Base-by-base conservation (phyloP, 37 sponge, comb jelly and placozoan genomes). In the Eunapius fragilis region DNA sequence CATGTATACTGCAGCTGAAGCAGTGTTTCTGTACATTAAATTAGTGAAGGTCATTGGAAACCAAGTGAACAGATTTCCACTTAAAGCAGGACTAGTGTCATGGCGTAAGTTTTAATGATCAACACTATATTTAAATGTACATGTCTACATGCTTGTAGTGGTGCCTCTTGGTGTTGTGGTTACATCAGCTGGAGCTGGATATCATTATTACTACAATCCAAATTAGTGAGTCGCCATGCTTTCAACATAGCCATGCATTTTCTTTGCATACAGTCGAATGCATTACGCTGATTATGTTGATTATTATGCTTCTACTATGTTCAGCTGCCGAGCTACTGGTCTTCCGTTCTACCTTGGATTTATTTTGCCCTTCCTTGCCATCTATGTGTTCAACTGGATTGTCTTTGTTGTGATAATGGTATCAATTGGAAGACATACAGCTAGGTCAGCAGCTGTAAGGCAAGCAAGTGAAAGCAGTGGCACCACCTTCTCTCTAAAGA, bases 371-470 rank as follows among this genome's bases (percentile, higher is more conserved):
- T 92, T 92, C 74, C 45, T 75, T 23, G 25, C 76, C 25, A 74
- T 92, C 58, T 88, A 92, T 71, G 26, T 88, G 34, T 81, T 92
- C 50, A 84, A 92, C 33, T 92, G 92, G 92, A 75, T 87, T 23
- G 17, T 88, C 31, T 92, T 84, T 70, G 58, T 80, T 37, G 2
- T 87, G 11, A 87, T 87, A 26, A 67, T 92, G 47, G 72, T 41
- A 7, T 74, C 47, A 33, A 35, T 91, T 68, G 81, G 25, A 38
- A 41, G 75, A 31, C 37, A 70, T 28, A n/a, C 72, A 37, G 36
- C 28, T 3, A 82, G 19, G 23, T 17, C 70, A 37, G 35, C 81
- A 27, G 33, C 58, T 58, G 58, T 58, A 11, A 72, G 11, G 14
- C 3, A 41, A 6, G 6, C 41, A 9, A 41, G 6, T 41, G 41